phyloP scores from a whole-genome alignment of 2,797 vertebrate species.

The Scyliorhinus canicula region DNA sequence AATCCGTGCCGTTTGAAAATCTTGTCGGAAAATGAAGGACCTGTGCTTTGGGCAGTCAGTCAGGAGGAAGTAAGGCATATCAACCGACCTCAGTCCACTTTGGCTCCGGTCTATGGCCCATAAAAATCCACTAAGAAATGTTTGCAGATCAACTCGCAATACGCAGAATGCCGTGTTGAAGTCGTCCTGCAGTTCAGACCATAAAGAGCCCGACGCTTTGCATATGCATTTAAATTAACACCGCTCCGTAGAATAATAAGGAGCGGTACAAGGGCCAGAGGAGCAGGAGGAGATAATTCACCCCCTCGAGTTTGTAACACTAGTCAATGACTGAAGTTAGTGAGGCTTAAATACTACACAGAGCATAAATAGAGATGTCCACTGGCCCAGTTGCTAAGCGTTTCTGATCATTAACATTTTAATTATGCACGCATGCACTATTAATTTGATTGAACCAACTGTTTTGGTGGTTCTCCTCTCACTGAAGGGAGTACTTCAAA shows the following conservation, averaged over 20 bases:
- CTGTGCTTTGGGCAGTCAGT: background rate
- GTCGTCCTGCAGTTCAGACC: background rate
- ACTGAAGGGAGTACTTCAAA: background rate
- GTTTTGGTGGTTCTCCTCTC: background rate
- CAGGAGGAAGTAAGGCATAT: background rate
- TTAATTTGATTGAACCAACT: background rate
- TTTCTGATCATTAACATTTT: background rate
- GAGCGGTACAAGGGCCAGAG: background rate
- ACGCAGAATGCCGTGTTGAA: background rate
- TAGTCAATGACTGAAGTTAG: background rate
- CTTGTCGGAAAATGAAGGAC: background rate
- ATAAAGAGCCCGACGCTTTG: background rate
- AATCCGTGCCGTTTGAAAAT: background rate
- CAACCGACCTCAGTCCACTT: background rate
- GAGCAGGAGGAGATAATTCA: background rate
- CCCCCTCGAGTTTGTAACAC: background rate
- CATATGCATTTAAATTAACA: background rate
- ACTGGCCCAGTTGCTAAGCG: background rate
- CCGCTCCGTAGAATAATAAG: background rate
- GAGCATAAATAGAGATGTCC: background rate
- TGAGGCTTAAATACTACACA: background rate
- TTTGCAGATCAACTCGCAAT: background rate
- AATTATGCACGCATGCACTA: background rate
- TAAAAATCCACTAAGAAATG: background rate
- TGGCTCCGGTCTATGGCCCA: background rate